A percentile compares a stretch with the other conserved stretches of the same genome.
Evolutionary conservation across 2,797 vertebrate genomes (phyloP).

Genomic region (Picus viridis): DNA sequence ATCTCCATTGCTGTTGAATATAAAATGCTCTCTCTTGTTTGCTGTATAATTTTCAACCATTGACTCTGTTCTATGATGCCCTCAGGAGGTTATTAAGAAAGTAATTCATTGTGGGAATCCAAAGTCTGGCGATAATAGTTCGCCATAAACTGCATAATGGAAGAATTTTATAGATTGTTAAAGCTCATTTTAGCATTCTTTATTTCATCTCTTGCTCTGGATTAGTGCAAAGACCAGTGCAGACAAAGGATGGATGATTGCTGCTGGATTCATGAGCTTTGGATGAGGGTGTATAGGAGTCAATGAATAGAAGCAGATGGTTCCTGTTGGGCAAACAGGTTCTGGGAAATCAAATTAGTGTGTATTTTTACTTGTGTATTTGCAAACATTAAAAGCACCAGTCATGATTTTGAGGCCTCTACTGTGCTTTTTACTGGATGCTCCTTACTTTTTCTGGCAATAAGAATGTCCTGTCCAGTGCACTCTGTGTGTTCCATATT

Average conservation of each 20-base stretch:
- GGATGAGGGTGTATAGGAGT: background rate
- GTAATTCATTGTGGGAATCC: conserved; percentile 12
- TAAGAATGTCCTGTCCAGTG: background rate
- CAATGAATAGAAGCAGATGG: conserved; percentile 22
- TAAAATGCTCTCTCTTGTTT: conserved; percentile 39
- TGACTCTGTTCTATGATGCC: conserved; percentile 21
- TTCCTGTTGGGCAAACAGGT: conserved; percentile 23
- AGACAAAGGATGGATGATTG: background rate
- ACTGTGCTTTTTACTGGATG: conserved; percentile 10
- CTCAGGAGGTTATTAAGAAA: conserved; percentile 42
- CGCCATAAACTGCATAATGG: background rate
- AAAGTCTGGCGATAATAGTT: conserved; percentile 14
- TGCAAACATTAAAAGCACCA: background rate
- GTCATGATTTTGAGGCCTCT: background rate
- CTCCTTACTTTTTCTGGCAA: conserved; percentile 9
- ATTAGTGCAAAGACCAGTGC: background rate
- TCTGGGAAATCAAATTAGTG: background rate
- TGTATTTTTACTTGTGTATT: background rate
- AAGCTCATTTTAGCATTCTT: conserved; percentile 25
- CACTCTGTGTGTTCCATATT: background rate
- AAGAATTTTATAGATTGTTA: conserved; percentile 3
- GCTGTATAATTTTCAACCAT: background rate
- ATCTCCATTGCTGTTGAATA: conserved; percentile 31
- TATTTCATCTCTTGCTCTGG: background rate
- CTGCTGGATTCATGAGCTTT: background rate